Percentiles rank a stretch among this genome's conserved stretches.
These are phyloP conservation scores for Dolichotis patagonum DNA, from an alignment of 2,113 vertebrate species.

Conservation along the genomic window DNA sequence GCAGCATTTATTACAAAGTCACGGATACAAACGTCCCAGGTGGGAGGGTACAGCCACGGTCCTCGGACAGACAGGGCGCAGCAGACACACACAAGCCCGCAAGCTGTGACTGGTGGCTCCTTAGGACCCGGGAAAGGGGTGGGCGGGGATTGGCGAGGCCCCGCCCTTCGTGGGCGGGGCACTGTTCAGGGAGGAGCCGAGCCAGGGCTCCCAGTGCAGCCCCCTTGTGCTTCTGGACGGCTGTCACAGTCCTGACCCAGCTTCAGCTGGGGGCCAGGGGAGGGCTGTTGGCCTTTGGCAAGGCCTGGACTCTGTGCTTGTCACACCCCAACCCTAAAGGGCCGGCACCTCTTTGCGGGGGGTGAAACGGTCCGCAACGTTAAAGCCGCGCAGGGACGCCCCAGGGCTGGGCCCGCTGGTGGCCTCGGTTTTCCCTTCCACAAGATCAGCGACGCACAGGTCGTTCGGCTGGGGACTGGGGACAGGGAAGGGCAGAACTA, in stretches of 20 bases:
- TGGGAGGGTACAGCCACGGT: constrained; percentile 73
- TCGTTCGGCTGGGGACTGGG: constrained; percentile 38
- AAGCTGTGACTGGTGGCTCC: not conserved
- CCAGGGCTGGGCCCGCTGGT: not conserved
- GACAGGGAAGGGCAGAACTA: not conserved
- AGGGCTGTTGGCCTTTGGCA: constrained; percentile 22
- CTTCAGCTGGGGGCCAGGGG: not conserved
- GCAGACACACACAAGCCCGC: constrained; percentile 59
- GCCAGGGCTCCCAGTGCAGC: not conserved
- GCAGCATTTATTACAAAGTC: constrained; percentile 87
- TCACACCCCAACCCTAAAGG: not conserved
- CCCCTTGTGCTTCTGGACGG: constrained; percentile 69
- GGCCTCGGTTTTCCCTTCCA: constrained; percentile 44
- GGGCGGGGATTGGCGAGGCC: too few species aligned
- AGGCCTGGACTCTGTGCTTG: constrained; percentile 67
- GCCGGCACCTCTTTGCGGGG: not conserved
- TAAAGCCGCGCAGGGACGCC: not conserved
- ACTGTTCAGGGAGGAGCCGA: not conserved
- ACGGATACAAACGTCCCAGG: constrained; percentile 78
- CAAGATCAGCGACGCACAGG: constrained; percentile 32
- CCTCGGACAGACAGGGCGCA: constrained; percentile 81
- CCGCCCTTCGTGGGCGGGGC: too few species aligned
- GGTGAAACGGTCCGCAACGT: not conserved
- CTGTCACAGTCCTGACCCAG: not conserved
- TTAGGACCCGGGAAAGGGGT: not conserved